Base-by-base conservation (phyloP, 1,140 invertebrate species). In the Drosophila pruinosa region DNA sequence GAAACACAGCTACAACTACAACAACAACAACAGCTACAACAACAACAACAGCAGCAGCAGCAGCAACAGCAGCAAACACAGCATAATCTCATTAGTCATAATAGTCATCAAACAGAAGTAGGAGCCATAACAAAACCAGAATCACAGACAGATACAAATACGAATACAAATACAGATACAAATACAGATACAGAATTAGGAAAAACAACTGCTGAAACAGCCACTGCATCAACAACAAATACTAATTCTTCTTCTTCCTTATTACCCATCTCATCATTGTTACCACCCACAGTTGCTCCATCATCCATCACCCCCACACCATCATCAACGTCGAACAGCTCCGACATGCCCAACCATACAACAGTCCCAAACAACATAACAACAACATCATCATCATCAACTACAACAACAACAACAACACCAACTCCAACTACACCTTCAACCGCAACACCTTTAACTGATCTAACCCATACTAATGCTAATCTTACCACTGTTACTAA, bases 401-500 rank as follows among this genome's bases (percentile, higher is more conserved):
- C 45, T 82, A 73, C 45, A 68, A 53, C 52, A 57, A 53, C 64
- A 67, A 78, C 47, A 31, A 26, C 57, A 61, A 22, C 57, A 65
- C 28, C 34, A 31, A 36, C 69, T 47, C 19, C 64, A 53, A 58
- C 72, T 53, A 17, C 71, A 64, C 47, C 78, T 61, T 34, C 57
- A 65, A 63, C 48, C 52, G 50, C 31, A 58, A 62, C 72, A 52
- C 48, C 72, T 31, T 58, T 56, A 72, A 88, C 45, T 74, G 62
- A 80, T 89, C 48, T 85, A 85, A 85, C 83, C 72, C 76, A 85
- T 89, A 86, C 83, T 90, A 90, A 90, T 89, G 81, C 64, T 67
- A 90, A 89, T 86, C 83, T 88, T 78, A 83, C 82, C 77, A 89
- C 73, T 64, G 72, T 78, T 89, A 89, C 86, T 89, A 89, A 85